Evolutionary conservation across 2,113 vertebrate genomes (phyloP).

Genomic region (Pteruthius melanotis): DNA sequence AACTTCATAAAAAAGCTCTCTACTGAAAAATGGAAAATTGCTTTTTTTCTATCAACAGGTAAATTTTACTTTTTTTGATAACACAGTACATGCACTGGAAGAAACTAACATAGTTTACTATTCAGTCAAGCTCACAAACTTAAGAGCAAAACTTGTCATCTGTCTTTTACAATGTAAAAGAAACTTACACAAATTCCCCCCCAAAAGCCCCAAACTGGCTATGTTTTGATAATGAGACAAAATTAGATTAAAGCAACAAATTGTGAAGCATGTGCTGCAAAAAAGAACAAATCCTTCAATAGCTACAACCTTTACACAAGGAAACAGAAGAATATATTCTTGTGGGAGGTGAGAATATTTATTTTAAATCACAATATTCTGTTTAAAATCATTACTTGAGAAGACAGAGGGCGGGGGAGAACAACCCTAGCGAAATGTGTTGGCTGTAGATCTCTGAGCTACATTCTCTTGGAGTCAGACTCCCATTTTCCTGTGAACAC

Average conservation of each 20-base stretch:
- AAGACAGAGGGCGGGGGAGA: background rate
- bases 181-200: background rate
- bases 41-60: slow-evolving; percentile 1
- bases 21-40: background rate
- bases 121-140: background rate
- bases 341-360: slow-evolving; percentile 28
- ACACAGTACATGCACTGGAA: background rate
- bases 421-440: background rate
- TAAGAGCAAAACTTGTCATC: background rate
- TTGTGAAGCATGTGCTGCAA: background rate
- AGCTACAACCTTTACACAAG: background rate
- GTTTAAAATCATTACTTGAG: slow-evolving; percentile 1
- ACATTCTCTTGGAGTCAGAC: background rate
- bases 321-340: background rate
- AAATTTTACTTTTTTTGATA: background rate
- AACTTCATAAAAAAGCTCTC: background rate
- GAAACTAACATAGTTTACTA: background rate
- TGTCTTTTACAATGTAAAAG: background rate
- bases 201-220: background rate
- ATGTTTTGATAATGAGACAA: background rate
- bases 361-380: background rate
- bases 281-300: slow-evolving; percentile 8
- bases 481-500: background rate
- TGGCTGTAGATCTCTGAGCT: background rate
- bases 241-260: background rate